Evolutionary conservation across 64 coral and sea anemone genomes (phyloP).

Genomic region (Trachythela sp.): DNA sequence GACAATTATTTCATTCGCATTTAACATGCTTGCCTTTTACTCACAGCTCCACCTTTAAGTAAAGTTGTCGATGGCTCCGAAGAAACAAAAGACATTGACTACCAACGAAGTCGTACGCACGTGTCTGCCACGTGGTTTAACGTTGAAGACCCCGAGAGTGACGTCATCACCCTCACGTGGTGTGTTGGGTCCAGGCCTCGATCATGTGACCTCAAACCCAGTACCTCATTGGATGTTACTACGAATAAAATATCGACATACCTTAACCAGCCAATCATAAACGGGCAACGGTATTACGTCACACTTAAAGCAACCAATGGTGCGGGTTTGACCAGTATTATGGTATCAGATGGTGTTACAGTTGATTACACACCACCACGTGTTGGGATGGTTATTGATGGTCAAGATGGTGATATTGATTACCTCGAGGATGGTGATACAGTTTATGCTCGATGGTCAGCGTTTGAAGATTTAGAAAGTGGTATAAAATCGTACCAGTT

Average conservation of each 20-base stretch:
- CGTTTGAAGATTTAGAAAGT: constrained; percentile 63
- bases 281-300: constrained; percentile 60
- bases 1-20: too few species aligned
- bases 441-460: constrained; percentile 55
- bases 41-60: constrained; percentile 41
- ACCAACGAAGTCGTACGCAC: constrained; percentile 46
- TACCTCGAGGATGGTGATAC: constrained; percentile 54
- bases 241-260: constrained; percentile 28
- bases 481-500: constrained; percentile 71
- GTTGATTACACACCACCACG: constrained; percentile 66
- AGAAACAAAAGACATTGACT: constrained; percentile 59
- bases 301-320: constrained; percentile 72
- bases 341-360: constrained; percentile 81
- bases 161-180: constrained; percentile 71
- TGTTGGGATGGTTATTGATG: constrained; percentile 65
- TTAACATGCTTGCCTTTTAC: too few species aligned
- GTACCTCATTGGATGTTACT: background rate
- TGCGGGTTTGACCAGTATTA: constrained; percentile 47
- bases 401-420: constrained; percentile 43
- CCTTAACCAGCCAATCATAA: constrained; percentile 45
- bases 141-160: constrained; percentile 53
- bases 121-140: constrained; percentile 68
- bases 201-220: constrained; percentile 47
- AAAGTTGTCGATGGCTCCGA: constrained; percentile 55
- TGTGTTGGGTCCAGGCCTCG: constrained; percentile 34